A percentile compares a stretch with the other conserved stretches of the same genome.
These are phyloP conservation scores for Gnathonemus echidnorhynchus DNA, from an alignment of 2,113 vertebrate genomes.

Conservation along the genomic window DNA sequence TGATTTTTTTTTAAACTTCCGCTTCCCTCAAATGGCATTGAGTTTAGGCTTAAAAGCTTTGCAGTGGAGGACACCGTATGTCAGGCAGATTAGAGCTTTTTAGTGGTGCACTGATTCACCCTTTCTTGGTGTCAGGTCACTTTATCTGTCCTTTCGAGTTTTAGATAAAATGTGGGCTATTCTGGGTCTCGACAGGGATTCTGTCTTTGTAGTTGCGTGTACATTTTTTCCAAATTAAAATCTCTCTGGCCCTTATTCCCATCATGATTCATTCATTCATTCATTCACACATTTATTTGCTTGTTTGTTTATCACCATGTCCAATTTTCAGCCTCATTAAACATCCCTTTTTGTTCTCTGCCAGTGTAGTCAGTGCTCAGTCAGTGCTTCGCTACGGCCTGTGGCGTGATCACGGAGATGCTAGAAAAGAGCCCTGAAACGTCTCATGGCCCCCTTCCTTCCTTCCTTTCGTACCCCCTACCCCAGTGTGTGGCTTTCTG, in stretches of 20 bases:
- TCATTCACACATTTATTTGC: neutral
- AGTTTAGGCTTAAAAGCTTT: constrained; percentile 13
- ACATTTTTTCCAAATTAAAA: neutral
- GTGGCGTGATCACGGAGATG: neutral
- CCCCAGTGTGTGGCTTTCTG: neutral
- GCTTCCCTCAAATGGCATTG: constrained; percentile 2
- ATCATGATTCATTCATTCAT: neutral
- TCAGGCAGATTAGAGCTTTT: constrained; percentile 12
- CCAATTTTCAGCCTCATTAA: neutral
- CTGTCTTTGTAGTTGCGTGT: neutral
- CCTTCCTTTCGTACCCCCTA: neutral
- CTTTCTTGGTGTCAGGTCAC: neutral
- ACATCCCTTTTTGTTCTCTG: neutral
- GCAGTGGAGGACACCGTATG: neutral
- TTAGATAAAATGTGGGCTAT: neutral
- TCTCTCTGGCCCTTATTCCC: neutral
- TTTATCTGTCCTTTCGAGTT: neutral
- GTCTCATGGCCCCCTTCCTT: neutral
- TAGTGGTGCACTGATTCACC: neutral
- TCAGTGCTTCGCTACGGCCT: neutral
- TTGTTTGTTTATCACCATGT: neutral
- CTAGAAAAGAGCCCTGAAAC: neutral
- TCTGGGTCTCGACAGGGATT: neutral
- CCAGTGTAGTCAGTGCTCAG: neutral
- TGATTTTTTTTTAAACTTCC: neutral